Percentiles rank a stretch among this genome's conserved stretches.
phyloP scores from a whole-genome alignment of 2,113 vertebrate species.

The Spilogale gracilis region DNA sequence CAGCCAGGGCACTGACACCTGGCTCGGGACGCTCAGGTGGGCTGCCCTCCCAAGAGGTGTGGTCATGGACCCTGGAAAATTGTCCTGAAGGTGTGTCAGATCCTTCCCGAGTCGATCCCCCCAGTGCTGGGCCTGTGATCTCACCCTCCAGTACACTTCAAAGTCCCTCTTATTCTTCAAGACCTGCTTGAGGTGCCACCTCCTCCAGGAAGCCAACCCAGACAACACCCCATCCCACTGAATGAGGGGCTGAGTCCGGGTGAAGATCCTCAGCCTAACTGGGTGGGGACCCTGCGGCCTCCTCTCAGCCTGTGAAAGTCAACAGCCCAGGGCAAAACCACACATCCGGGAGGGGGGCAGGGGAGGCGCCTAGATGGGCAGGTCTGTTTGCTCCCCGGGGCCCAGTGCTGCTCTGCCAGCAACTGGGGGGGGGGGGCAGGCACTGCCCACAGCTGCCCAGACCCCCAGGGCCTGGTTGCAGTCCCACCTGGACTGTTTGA shows the following conservation, averaged over 20 bases:
- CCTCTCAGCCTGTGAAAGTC: not conserved
- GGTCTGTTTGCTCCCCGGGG: not conserved
- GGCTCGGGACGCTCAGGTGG: not conserved
- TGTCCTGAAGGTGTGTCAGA: not conserved
- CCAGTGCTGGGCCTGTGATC: not conserved
- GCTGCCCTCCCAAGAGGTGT: not conserved
- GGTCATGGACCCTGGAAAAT: not conserved
- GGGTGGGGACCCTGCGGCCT: not conserved
- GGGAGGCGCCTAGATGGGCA: not conserved
- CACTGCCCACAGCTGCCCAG: rapidly evolving
- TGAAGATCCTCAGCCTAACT: not conserved
- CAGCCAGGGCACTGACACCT: rapidly evolving
- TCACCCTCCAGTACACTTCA: not conserved
- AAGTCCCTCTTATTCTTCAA: not conserved
- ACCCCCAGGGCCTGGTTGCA: not conserved
- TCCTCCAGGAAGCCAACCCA: not conserved
- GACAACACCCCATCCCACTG: not conserved
- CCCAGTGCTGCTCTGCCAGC: not conserved
- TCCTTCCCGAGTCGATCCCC: no score
- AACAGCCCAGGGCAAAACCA: not conserved
- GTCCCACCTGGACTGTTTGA: rapidly evolving
- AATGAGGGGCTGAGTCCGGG: no score
- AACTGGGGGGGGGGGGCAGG: rapidly evolving
- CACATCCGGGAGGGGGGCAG: not conserved
- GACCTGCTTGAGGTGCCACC: no score